These are phyloP conservation scores for Andrena bicolor DNA, from an alignment of 2,888 invertebrate genomes.

Conservation along the genomic window DNA sequence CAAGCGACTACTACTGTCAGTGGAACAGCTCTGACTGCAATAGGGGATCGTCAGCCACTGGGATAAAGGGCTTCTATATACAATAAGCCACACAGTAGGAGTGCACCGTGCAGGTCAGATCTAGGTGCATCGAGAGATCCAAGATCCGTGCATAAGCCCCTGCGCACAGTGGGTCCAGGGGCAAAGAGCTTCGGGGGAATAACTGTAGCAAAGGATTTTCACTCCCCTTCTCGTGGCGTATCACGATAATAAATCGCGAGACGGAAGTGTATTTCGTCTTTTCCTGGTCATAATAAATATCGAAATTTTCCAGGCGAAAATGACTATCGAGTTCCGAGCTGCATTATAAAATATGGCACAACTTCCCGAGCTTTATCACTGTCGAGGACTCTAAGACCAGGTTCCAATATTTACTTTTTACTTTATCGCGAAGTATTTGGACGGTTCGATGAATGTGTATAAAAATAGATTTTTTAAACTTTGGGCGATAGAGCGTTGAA, in stretches of 20 bases:
- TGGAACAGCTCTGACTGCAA: constrained; percentile 30
- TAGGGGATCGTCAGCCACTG: constrained; percentile 18
- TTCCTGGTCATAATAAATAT: constrained; percentile 23
- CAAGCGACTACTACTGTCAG: constrained; percentile 28
- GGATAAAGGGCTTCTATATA: constrained; percentile 42
- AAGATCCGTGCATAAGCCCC: constrained; percentile 10
- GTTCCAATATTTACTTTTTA: background rate
- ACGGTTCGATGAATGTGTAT: background rate
- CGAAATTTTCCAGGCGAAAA: constrained; percentile 11
- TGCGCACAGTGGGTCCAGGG: background rate
- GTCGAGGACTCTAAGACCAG: constrained; percentile 14
- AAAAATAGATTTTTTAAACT: background rate
- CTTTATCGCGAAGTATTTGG: background rate
- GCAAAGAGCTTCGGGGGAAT: background rate
- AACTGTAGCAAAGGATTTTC: constrained; percentile 4
- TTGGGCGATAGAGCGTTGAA: background rate
- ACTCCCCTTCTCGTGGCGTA: background rate
- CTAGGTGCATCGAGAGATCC: background rate
- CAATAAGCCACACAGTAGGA: constrained; percentile 28
- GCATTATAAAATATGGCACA: constrained; percentile 9
- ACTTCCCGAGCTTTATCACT: constrained; percentile 11
- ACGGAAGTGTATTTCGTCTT: background rate
- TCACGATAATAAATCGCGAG: constrained; percentile 1
- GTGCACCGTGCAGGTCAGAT: background rate
- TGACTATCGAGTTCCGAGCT: constrained; percentile 6